Percentiles rank a stretch among this genome's conserved stretches.
phyloP scores from a whole-genome alignment of 2,797 vertebrate species.

The Pseudocheirus occidentalis region DNA sequence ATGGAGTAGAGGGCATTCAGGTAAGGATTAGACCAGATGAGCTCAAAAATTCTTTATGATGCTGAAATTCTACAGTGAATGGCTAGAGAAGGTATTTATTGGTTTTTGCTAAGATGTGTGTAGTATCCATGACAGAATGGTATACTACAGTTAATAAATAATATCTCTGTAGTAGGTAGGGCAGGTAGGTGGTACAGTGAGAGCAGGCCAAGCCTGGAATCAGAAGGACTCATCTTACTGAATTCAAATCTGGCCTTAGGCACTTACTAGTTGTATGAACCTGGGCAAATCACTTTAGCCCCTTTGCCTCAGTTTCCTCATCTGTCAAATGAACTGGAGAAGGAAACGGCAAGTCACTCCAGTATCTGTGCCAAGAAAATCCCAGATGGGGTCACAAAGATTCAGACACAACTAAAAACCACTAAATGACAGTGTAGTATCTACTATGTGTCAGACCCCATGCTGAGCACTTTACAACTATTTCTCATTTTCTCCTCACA shows the following conservation, averaged over 20 bases:
- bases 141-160: not conserved
- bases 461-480: not conserved
- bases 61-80: not conserved
- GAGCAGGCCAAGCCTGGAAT: not conserved
- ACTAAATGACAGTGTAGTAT: not conserved
- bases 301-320: not conserved
- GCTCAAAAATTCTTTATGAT: not conserved
- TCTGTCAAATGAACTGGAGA: not conserved
- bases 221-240: not conserved
- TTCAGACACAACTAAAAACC: not conserved
- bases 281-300: not conserved
- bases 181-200: not conserved
- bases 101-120: slow-evolving; percentile 19
- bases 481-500: too few species aligned
- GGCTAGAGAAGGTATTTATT: not conserved
- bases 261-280: not conserved
- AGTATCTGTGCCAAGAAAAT: not conserved
- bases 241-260: not conserved
- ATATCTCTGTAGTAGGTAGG: not conserved
- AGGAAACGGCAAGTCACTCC: not conserved
- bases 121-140: not conserved
- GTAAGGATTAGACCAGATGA: not conserved
- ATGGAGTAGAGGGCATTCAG: not conserved
- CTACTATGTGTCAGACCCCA: not conserved
- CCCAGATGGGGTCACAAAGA: not conserved